Evolutionary conservation across 2,113 vertebrate genomes (phyloP).

Genomic region (Oncorhynchus mykiss): DNA sequence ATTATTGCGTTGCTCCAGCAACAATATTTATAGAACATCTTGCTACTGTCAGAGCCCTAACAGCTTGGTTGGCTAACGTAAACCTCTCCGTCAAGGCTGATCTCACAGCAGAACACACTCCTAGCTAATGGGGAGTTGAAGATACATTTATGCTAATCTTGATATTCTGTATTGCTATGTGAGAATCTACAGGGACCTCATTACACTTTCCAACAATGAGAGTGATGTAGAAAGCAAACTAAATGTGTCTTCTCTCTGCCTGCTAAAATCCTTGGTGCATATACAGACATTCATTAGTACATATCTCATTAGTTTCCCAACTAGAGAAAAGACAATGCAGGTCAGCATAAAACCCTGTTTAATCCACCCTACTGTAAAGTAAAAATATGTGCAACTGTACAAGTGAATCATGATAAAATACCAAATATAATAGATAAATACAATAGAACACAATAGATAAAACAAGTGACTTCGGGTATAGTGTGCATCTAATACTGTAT

Average conservation of each 20-base stretch:
- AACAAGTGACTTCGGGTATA: neutral
- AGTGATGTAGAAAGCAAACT: slow-evolving; percentile 11
- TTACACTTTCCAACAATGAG: slow-evolving; percentile 35
- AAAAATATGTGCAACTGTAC: neutral
- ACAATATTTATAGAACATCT: neutral
- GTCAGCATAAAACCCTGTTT: neutral
- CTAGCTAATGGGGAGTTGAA: slow-evolving; percentile 17
- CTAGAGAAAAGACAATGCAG: neutral
- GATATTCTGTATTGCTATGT: slow-evolving; percentile 30
- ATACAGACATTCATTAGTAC: neutral
- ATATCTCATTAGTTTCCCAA: neutral
- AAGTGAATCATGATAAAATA: neutral
- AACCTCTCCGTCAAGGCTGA: slow-evolving; percentile 8
- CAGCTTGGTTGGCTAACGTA: neutral
- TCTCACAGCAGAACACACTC: slow-evolving; percentile 14
- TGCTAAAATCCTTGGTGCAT: slow-evolving; percentile 11
- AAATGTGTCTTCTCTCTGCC: slow-evolving; percentile 18
- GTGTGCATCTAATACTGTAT: neutral
- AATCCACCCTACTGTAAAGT: neutral
- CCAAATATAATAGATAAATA: neutral
- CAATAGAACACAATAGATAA: neutral
- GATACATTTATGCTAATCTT: slow-evolving; percentile 17
- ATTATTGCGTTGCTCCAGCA: too few relatives aligned
- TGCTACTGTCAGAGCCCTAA: too few relatives aligned
- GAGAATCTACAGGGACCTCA: slow-evolving; percentile 48